Evolutionary conservation across 2,113 vertebrate species (phyloP).

Genomic region (Phodopus roborovskii): DNA sequence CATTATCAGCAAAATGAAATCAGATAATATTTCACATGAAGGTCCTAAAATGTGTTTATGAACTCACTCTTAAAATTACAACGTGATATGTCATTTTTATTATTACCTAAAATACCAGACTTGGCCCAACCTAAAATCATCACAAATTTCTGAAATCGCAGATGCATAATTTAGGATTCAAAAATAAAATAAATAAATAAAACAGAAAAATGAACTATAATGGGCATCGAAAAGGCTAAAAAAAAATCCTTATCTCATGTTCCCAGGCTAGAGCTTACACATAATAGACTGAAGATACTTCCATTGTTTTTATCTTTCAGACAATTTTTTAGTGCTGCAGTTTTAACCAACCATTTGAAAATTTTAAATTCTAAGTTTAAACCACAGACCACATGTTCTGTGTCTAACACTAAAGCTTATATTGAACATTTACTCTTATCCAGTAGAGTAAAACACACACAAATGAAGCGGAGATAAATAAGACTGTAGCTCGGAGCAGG

Average conservation of each 20-base stretch:
- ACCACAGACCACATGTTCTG: background rate
- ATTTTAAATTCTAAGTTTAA: conserved; percentile 22
- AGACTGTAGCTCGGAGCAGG: background rate
- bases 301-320: background rate
- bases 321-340: background rate
- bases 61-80: background rate
- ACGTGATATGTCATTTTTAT: background rate
- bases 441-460: conserved; percentile 21
- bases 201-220: too few species aligned
- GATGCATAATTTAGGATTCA: background rate
- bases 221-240: background rate
- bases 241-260: too few species aligned
- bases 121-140: background rate
- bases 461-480: conserved; percentile 13
- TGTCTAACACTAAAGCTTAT: conserved; percentile 6
- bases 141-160: background rate
- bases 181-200: background rate
- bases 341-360: background rate
- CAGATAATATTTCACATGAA: background rate
- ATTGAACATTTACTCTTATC: conserved; percentile 40
- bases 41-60: background rate
- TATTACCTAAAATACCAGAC: background rate
- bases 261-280: background rate
- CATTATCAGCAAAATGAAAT: background rate
- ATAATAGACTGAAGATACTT: background rate